A percentile compares a stretch with the other conserved stretches of the same genome.
These are phyloP conservation scores for Corvus cornix DNA, from an alignment of 2,113 vertebrate genomes.

Conservation along the genomic window DNA sequence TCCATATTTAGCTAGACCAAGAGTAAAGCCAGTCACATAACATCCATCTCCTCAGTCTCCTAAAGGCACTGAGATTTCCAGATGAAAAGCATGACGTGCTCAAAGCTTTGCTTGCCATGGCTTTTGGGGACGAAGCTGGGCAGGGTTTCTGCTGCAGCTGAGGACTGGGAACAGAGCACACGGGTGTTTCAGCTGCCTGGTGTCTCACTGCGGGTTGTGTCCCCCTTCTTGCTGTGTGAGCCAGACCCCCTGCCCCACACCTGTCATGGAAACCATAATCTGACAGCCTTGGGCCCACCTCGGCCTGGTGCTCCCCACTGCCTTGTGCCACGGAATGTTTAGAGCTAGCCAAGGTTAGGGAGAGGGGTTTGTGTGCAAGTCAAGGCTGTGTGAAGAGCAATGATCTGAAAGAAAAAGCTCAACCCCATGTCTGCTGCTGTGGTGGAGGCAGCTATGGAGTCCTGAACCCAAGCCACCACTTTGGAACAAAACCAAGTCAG, in stretches of 20 bases:
- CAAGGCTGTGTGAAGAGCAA: background rate
- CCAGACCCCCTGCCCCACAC: background rate
- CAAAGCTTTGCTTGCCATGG: background rate
- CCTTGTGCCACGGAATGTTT: background rate
- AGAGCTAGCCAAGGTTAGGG: background rate
- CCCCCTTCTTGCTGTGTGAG: background rate
- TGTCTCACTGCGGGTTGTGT: background rate
- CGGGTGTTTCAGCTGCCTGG: background rate
- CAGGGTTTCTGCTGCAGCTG: background rate
- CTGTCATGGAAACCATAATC: background rate
- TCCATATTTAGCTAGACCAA: background rate
- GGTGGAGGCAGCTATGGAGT: background rate
- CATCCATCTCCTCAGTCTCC: background rate
- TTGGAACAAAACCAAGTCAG: conserved; percentile 64
- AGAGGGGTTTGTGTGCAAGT: background rate
- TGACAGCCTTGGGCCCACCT: background rate
- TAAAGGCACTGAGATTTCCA: background rate
- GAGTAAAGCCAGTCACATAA: background rate
- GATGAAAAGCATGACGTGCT: background rate
- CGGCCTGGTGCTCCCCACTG: background rate
- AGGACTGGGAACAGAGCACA: background rate
- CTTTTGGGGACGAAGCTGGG: background rate
- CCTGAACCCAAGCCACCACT: conserved; percentile 45
- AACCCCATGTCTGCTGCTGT: background rate
- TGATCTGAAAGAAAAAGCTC: background rate